phyloP scores from a whole-genome alignment of 2,113 vertebrate species.

The Toxotes jaculatrix region DNA sequence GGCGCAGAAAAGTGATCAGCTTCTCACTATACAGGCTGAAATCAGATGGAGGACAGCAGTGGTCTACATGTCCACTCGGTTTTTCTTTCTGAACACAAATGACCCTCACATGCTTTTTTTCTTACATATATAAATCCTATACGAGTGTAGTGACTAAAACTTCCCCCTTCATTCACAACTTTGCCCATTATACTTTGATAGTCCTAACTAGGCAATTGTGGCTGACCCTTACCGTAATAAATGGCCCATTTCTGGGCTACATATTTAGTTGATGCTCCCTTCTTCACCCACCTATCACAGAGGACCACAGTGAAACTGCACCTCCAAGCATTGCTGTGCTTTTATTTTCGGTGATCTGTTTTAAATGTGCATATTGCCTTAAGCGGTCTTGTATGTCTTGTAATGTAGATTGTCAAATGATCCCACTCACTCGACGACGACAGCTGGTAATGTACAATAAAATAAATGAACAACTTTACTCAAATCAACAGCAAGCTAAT shows the following conservation, averaged over 20 bases:
- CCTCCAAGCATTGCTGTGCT: slow-evolving; percentile 12
- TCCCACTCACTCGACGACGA: neutral
- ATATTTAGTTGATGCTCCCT: neutral
- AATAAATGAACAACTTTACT: slow-evolving; percentile 23
- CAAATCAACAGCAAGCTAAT: slow-evolving; percentile 46
- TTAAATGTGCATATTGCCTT: slow-evolving; percentile 5
- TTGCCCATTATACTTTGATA: neutral
- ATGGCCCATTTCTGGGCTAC: neutral
- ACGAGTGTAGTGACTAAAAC: neutral
- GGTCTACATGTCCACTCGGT: no score
- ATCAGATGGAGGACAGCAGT: no score
- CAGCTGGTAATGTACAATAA: slow-evolving; percentile 6
- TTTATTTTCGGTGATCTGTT: slow-evolving; percentile 39
- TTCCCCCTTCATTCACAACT: neutral
- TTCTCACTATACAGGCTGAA: no score
- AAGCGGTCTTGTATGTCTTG: neutral
- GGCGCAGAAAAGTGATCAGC: neutral
- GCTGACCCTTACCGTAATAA: no score
- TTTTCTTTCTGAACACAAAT: no score
- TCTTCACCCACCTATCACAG: slow-evolving; percentile 22
- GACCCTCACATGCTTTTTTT: no score
- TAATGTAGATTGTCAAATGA: slow-evolving; percentile 35
- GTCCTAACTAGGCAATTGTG: neutral
- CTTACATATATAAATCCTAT: no score
- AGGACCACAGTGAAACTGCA: slow-evolving; percentile 18